Percentiles rank a stretch among this genome's conserved stretches.
Evolutionary conservation across 2,113 vertebrate genomes (phyloP).

Genomic region (Chrysochloris asiatica): DNA sequence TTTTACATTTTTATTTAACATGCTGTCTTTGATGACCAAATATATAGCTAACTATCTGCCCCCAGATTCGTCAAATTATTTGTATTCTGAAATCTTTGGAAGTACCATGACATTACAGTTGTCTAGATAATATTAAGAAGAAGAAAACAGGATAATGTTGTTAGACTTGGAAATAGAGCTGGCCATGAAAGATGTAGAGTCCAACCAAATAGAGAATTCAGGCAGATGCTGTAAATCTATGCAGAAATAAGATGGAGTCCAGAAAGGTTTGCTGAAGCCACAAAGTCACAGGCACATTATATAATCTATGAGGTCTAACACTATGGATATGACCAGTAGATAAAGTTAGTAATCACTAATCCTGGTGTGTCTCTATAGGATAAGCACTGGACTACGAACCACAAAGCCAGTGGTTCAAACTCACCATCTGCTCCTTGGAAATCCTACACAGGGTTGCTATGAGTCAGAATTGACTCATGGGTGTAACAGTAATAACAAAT

Average conservation of each 20-base stretch:
- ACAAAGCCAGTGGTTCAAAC: too few relatives aligned
- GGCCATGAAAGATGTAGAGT: neutral
- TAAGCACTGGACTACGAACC: too few relatives aligned
- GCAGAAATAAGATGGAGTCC: slow-evolving; percentile 33
- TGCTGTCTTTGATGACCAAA: slow-evolving; percentile 79
- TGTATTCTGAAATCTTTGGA: slow-evolving; percentile 70
- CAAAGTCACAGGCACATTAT: neutral
- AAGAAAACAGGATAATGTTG: slow-evolving; percentile 29
- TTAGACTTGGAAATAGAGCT: slow-evolving; percentile 44
- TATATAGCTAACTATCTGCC: slow-evolving; percentile 74
- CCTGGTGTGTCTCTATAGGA: too few relatives aligned
- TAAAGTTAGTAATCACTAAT: neutral
- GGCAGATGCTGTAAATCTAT: slow-evolving; percentile 38
- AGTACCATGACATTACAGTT: slow-evolving; percentile 39
- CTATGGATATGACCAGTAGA: neutral
- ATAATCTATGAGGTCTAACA: neutral
- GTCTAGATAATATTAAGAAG: slow-evolving; percentile 27
- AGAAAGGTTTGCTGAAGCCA: neutral
- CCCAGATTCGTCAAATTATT: slow-evolving; percentile 79
- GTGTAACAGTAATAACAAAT: too few relatives aligned
- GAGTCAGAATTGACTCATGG: too few relatives aligned
- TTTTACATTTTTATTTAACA: slow-evolving; percentile 78
- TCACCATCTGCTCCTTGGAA: too few relatives aligned
- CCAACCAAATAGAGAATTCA: slow-evolving; percentile 8
- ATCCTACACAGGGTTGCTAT: too few relatives aligned